Percentiles rank a stretch among this genome's conserved stretches.
These are phyloP conservation scores for Stichodactyla mertensii DNA, from an alignment of 64 coral and sea anemone genomes.

Conservation along the genomic window DNA sequence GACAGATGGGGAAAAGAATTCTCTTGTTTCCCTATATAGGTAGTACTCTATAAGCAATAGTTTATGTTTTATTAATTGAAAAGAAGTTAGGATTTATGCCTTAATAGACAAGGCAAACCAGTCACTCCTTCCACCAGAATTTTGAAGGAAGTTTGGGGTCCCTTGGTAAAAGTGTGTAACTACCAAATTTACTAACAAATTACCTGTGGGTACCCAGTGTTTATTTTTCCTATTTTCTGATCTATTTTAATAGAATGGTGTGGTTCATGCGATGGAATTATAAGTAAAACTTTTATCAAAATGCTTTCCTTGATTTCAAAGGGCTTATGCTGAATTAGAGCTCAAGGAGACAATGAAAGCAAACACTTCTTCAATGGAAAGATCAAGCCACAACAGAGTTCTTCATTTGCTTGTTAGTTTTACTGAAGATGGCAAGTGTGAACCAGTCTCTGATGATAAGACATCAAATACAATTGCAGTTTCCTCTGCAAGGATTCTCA, in stretches of 20 bases:
- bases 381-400: background rate
- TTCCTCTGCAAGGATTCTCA: slow-evolving; percentile 63
- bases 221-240: too few species aligned
- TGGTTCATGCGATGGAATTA: too few species aligned
- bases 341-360: background rate
- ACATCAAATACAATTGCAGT: background rate
- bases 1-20: background rate
- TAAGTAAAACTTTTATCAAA: background rate
- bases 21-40: background rate
- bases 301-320: slow-evolving; percentile 1
- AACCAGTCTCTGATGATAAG: background rate
- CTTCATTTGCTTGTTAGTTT: slow-evolving; percentile 9
- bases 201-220: too few species aligned
- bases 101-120: too few species aligned
- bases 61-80: too few species aligned
- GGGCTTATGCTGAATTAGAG: slow-evolving; percentile 85
- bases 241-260: too few species aligned
- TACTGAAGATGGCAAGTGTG: background rate
- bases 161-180: too few species aligned
- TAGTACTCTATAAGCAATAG: background rate
- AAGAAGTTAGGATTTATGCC: too few species aligned
- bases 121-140: too few species aligned
- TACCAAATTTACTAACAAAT: too few species aligned
- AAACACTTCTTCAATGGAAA: background rate
- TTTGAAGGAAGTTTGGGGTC: too few species aligned